Base-by-base conservation (phyloP, 2,113 vertebrate genomes). In the Stigmatopora argus region DNA sequence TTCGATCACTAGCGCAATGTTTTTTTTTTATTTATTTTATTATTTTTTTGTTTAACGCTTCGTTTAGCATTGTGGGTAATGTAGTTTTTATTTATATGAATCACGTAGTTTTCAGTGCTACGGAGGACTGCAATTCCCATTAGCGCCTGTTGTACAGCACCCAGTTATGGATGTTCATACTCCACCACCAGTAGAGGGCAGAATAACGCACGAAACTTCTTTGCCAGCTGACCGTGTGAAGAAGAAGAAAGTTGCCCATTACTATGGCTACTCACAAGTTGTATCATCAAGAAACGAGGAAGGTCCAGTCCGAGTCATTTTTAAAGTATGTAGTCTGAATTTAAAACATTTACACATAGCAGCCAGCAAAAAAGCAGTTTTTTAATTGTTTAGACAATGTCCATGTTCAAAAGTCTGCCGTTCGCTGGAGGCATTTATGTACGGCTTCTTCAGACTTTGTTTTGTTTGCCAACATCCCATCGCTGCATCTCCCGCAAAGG, bases 401-500 rank as follows among this genome's bases (percentile, higher is more conserved):
- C 73, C 0, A 21, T 46, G 47, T 3, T 84, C 5, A 79, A 78
- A n/a, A 66, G 70, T 1, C 62, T 72, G 60, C 74, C 66, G 38
- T 74, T 80, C 26, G 49, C 63, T 64, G 57, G 76, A 1, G 34
- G 73, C 51, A 46, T 62, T 3, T 23, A 74, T 26, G 60, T 66
- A 51, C 67, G 65, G 1, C 68, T 87, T 21, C 78, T 64, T 60
- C 77, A 72, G 58, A 47, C 69, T 0, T 49, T 53, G 38, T 57
- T 69, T 0, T 52, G 64, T 53, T 83, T 97, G 44, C 90, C 90
- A 21, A 87, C 88, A 4, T 90, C 89, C 3, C 55, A 66, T 5
- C 70, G 51, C 26, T 80, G 75, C 17, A 76, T n/a, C 15, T 73
- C 83, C 41, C 58, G 82, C 23, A 97, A 92, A 76, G 92, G 88